Evolutionary conservation across 2,113 vertebrate species (phyloP), one percentile per base, ranked within the genome.

Genomic region (Psilopogon haemacephalus): DNA sequence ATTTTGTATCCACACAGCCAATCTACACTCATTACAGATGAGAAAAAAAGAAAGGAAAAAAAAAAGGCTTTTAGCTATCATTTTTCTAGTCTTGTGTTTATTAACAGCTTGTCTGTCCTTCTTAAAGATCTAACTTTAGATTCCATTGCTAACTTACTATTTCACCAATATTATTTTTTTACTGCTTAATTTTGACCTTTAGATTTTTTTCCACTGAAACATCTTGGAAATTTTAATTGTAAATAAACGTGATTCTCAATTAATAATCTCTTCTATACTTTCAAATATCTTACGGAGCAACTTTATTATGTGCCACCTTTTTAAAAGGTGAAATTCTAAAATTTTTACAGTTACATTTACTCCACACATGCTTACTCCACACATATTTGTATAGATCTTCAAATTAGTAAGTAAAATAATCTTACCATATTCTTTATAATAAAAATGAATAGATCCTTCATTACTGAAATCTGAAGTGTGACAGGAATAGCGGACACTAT

Each of bases 1-100:
- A n/a, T 27, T 1, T 59, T 63, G 32, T 3, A 62, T 26, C 11
- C 15, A 62, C 18, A 88, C 50, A 52, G 23, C 50, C 15, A 52
- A 52, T 9, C 21, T 24, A 83, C 1, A 42, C 8, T 62, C 28
- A 46, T 9, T 26, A 62, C 4, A 60, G 2, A 15, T 1, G 5
- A 40, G 9, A 1, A 0, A 1, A 4, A 11, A 55, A 40, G 63
- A 38, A 59, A 50, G 7, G 12, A 8, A 3, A 20, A 54, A 30
- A 54, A 42, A 62, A 8, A 1, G 0, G 10, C 30, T 35, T 17
- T 88, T 56, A 17, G 15, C 24, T 38, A 20, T 5, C 38, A 20
- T 72, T 75, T 64, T 73, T 59, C 17, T 24, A 48, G 11, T 44
- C 12, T 33, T 33, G 11, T 64, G 40, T 70, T 70, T 78, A 75